Evolutionary conservation across 2,797 vertebrate genomes (phyloP).

Genomic region (Botia almorhae): DNA sequence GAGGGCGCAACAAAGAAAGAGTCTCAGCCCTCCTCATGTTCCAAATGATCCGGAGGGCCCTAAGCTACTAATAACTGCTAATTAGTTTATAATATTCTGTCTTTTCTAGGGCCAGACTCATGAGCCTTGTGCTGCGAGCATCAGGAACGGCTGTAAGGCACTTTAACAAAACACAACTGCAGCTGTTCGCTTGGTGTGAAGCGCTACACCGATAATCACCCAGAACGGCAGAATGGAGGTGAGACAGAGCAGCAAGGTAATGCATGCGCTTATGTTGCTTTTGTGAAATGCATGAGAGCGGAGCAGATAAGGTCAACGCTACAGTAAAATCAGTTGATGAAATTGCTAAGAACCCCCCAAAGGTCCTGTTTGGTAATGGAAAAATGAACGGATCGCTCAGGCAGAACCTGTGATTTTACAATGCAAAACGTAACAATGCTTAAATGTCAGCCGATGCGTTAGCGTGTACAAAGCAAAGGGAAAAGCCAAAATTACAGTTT

Average conservation of each 20-base stretch:
- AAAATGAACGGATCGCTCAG: slow-evolving; percentile 2
- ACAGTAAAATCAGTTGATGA: slow-evolving; percentile 41
- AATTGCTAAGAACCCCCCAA: slow-evolving; percentile 26
- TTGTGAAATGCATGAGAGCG: slow-evolving; percentile 28
- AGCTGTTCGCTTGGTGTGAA: slow-evolving; percentile 16
- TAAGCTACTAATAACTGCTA: slow-evolving; percentile 51
- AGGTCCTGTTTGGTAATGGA: slow-evolving; percentile 27
- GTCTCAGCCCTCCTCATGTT: slow-evolving; percentile 27
- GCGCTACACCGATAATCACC: slow-evolving; percentile 24
- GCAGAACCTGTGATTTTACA: slow-evolving; percentile 13
- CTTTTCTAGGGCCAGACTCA: slow-evolving; percentile 30
- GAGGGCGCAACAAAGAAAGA: slow-evolving; percentile 35
- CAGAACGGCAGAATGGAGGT: slow-evolving; percentile 7
- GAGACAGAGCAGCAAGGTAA: slow-evolving; percentile 3
- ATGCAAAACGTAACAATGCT: background rate
- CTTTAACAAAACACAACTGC: slow-evolving; percentile 42
- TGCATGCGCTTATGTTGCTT: background rate
- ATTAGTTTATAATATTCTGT: slow-evolving; percentile 46
- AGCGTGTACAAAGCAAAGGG: slow-evolving; percentile 4
- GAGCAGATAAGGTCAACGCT: slow-evolving; percentile 29
- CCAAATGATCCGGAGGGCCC: slow-evolving; percentile 13
- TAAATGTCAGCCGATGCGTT: slow-evolving; percentile 30
- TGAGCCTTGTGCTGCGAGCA: slow-evolving; percentile 24
- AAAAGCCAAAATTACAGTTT: slow-evolving; percentile 4
- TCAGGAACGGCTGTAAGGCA: slow-evolving; percentile 37